These are phyloP conservation scores for Plotosus lineatus DNA, from an alignment of 2,113 vertebrate genomes.

Conservation along the genomic window DNA sequence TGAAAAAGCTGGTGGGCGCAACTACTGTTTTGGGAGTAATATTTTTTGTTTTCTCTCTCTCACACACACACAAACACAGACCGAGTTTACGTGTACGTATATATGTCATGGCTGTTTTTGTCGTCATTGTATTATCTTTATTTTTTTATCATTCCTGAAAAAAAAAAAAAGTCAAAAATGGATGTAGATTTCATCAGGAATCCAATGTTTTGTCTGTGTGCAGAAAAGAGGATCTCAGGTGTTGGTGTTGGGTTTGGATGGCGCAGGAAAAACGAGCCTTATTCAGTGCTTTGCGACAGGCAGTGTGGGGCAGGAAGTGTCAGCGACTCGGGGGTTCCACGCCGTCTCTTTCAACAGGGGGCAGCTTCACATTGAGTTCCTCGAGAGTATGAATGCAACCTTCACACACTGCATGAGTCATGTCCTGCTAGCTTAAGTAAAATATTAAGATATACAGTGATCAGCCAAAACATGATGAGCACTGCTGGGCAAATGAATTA, in stretches of 20 bases:
- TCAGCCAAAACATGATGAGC: too few relatives aligned
- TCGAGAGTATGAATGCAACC: constrained; percentile 81
- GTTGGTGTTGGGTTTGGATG: constrained; percentile 88
- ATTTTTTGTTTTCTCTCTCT: too few relatives aligned
- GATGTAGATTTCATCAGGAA: neutral
- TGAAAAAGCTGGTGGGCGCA: too few relatives aligned
- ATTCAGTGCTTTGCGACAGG: constrained; percentile 80
- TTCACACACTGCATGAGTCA: neutral
- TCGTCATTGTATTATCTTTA: too few relatives aligned
- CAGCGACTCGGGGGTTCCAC: constrained; percentile 84
- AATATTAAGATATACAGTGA: neutral
- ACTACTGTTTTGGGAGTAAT: too few relatives aligned
- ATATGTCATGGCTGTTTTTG: too few relatives aligned
- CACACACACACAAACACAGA: too few relatives aligned
- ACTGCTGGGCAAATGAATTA: too few relatives aligned
- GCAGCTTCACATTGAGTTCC: constrained; percentile 81
- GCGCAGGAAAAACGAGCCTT: constrained; percentile 90
- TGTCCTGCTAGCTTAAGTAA: neutral
- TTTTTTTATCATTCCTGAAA: too few relatives aligned
- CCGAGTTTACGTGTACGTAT: too few relatives aligned
- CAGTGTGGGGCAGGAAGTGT: constrained; percentile 70
- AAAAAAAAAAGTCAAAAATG: too few relatives aligned
- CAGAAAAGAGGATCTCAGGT: constrained; percentile 77
- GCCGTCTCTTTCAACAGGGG: constrained; percentile 80
- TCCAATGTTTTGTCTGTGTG: constrained; percentile 36